Base-by-base conservation (phyloP, 1,140 invertebrate genomes). In the Daktulosphaira vitifoliae region DNA sequence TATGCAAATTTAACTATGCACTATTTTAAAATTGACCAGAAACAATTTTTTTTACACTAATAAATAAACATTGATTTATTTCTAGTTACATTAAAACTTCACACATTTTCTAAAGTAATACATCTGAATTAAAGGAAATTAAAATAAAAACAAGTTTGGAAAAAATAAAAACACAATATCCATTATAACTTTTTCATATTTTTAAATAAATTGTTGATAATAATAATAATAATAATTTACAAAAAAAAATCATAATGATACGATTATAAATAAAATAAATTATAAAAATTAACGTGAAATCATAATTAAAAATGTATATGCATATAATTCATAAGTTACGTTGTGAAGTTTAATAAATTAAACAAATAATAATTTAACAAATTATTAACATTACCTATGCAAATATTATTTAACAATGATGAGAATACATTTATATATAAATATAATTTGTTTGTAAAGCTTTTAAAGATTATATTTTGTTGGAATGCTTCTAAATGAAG, bases 281-380 rank as follows among this genome's bases (percentile, higher is more conserved):
- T 62, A 62, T 62, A 62, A 48, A 62, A 62, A 62, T 62, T 62
- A 48, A 62, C 56, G 56, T 48, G 56, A 62, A 62, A 62, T 62
- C 39, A 46, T 46, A 44, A 48, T 62, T 62, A 62, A 62, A 62
- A 62, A 62, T 62, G 39, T 62, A 62, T 62, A 62, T 25, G 56
- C 9, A 62, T 25, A 62, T 62, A 62, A 62, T 26, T 62, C 56
- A 62, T 62, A 62, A 62, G 42, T 62, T 62, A 62, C 18, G 56
- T 46, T 29, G 26, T 62, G 56, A 33, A 11, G 42, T 62, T 62
- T 22, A 62, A 62, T 62, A 62, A 62, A 46, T 62, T 62, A 62
- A 62, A 62, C 56, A 62, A 62, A 42, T 62, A 62, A 62, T 62
- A 62, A 26, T 62, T 54, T 62, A 44, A 62, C 42, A 39, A 62